Conservation (phyloP, 2,888 invertebrate species). For the Hirtodrosophila alboralis region DNA sequence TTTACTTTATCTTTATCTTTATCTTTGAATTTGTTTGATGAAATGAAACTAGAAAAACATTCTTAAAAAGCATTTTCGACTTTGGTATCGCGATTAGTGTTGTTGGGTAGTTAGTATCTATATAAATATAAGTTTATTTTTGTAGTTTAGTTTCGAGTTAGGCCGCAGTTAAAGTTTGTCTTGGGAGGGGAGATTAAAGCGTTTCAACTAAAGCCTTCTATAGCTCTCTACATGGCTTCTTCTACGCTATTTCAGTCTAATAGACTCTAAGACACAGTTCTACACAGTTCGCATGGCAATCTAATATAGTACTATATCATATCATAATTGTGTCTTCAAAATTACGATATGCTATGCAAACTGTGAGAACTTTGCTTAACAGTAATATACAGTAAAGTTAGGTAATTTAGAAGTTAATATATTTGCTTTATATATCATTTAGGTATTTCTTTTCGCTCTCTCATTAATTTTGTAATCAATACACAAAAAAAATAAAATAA, state of each 20-base stretch:
- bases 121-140: conserved; percentile 8
- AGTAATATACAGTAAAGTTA: conserved; percentile 30
- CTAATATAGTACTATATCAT: too few species aligned
- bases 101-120: conserved; percentile 13
- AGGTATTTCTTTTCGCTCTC: conserved; percentile 8
- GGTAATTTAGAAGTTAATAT: conserved; percentile 42
- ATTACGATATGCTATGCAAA: conserved; percentile 14
- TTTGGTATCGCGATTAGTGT: conserved; percentile 11
- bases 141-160: conserved; percentile 7
- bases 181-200: conserved; percentile 28
- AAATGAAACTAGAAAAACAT: conserved; percentile 16
- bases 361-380: conserved; percentile 32
- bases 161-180: conserved; percentile 9
- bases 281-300: conserved; percentile 25
- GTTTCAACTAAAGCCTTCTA: conserved; percentile 36
- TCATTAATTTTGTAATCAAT: conserved; percentile 29
- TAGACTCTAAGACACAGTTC: conserved; percentile 42
- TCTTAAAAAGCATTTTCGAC: conserved; percentile 11
- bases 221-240: conserved; percentile 9
- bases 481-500: conserved; percentile 57
- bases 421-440: conserved; percentile 16
- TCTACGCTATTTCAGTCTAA: conserved; percentile 62
- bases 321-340: neutral
- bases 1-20: too few species aligned
- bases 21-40: neutral